Conservation (phyloP, 2,113 vertebrate genomes). For the Tamias sibiricus region DNA sequence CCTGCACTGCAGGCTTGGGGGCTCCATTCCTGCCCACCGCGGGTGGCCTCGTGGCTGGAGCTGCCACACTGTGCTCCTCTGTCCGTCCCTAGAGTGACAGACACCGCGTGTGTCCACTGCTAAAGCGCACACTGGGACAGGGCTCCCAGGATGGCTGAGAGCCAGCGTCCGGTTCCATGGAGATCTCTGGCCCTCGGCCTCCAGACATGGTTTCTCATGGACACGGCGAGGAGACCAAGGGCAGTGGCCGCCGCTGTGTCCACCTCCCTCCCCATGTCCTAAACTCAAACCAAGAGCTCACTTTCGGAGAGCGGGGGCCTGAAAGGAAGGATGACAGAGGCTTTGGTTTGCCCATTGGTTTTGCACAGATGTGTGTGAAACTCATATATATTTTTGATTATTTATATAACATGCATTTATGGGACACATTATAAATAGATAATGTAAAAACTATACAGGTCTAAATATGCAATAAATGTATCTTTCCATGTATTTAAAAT, state of each 20-base stretch:
- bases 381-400: not conserved
- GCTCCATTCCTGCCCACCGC: too few relatives aligned
- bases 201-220: not conserved
- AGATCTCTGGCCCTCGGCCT: not conserved
- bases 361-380: not conserved
- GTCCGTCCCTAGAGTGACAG: too few relatives aligned
- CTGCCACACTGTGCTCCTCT: too few relatives aligned
- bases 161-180: not conserved
- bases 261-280: not conserved
- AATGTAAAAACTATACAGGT: not conserved
- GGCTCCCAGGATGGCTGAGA: too few relatives aligned
- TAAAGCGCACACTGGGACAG: too few relatives aligned
- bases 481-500: not conserved
- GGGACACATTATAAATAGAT: not conserved
- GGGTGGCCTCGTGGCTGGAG: too few relatives aligned
- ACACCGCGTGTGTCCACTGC: too few relatives aligned
- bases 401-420: not conserved
- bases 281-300: conserved; percentile 20
- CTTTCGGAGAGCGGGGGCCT: conserved; percentile 20
- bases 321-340: not conserved
- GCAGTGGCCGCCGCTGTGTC: too few relatives aligned
- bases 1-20: too few relatives aligned
- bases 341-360: not conserved
- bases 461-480: not conserved
- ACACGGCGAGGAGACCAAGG: not conserved